These are phyloP conservation scores for Diorhabda elongata DNA, from an alignment of 1,140 invertebrate species.

Conservation along the genomic window DNA sequence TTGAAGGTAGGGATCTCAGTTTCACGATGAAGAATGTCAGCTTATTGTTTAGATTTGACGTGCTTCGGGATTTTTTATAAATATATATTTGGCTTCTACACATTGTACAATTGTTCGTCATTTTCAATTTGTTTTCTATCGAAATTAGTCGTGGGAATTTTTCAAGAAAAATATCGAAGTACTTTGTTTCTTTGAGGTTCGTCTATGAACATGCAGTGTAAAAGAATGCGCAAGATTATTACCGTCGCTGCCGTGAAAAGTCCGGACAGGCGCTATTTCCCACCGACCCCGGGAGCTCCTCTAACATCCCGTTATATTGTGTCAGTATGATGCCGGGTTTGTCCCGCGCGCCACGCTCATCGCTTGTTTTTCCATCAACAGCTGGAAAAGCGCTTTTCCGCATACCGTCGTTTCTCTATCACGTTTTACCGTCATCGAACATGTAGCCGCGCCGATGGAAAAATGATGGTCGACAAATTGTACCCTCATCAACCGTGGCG, in stretches of 20 bases:
- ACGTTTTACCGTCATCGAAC: conserved; percentile 10
- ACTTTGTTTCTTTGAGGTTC: neutral
- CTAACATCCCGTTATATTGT: conserved; percentile 37
- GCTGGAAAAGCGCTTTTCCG: neutral
- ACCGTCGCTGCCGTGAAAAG: neutral
- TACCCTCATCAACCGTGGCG: conserved; percentile 37
- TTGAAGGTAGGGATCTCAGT: no score
- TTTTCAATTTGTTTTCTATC: no score
- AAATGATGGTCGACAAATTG: conserved; percentile 27
- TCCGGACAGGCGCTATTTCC: conserved; percentile 3
- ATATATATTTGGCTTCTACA: no score
- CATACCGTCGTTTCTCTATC: neutral
- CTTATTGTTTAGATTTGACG: no score
- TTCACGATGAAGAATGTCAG: no score
- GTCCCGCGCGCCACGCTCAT: conserved; percentile 25
- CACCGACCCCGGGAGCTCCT: conserved; percentile 23
- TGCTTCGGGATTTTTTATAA: no score
- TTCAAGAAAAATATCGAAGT: no score
- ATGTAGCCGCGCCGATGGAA: conserved; percentile 19
- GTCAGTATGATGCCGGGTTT: conserved; percentile 39
- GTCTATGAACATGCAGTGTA: neutral
- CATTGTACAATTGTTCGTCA: no score
- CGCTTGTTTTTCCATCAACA: conserved; percentile 3
- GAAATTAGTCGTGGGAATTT: no score
- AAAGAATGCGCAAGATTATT: neutral